A percentile compares a stretch with the other conserved stretches of the same genome.
Evolutionary conservation across 2,888 invertebrate species (phyloP).

Genomic region (Erynnis tages): DNA sequence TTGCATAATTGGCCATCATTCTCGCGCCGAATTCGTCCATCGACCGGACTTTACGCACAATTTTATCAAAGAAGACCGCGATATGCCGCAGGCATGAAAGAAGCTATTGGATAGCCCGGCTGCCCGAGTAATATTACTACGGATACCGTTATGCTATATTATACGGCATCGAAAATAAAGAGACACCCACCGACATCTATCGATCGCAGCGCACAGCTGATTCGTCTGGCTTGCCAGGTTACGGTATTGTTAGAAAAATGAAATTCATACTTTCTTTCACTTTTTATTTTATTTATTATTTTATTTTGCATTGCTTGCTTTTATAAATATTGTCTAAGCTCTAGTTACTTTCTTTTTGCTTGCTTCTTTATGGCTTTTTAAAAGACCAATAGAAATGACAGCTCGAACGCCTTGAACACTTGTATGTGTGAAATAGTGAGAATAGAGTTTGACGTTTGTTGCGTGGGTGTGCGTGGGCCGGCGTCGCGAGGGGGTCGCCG

Average conservation of each 20-base stretch:
- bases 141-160: constrained; percentile 72
- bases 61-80: constrained; percentile 63
- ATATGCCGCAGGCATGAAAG: constrained; percentile 57
- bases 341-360: too few relatives aligned
- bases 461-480: constrained; percentile 41
- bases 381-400: too few relatives aligned
- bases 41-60: constrained; percentile 54
- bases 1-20: constrained; percentile 52
- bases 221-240: constrained; percentile 53
- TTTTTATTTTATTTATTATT: neutral
- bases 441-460: constrained; percentile 32
- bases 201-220: constrained; percentile 73
- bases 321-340: too few relatives aligned
- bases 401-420: neutral
- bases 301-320: neutral
- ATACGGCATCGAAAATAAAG: constrained; percentile 74
- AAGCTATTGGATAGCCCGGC: constrained; percentile 50
- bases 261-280: neutral
- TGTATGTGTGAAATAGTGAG: constrained; percentile 33
- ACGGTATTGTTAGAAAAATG: neutral
- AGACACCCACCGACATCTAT: constrained; percentile 79
- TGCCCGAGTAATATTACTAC: constrained; percentile 73
- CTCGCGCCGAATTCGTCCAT: constrained; percentile 56
- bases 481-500: constrained; percentile 49
- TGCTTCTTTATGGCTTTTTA: too few relatives aligned